These are phyloP conservation scores for Heterochromis multidens DNA, from an alignment of 2,113 vertebrate species.

Conservation along the genomic window DNA sequence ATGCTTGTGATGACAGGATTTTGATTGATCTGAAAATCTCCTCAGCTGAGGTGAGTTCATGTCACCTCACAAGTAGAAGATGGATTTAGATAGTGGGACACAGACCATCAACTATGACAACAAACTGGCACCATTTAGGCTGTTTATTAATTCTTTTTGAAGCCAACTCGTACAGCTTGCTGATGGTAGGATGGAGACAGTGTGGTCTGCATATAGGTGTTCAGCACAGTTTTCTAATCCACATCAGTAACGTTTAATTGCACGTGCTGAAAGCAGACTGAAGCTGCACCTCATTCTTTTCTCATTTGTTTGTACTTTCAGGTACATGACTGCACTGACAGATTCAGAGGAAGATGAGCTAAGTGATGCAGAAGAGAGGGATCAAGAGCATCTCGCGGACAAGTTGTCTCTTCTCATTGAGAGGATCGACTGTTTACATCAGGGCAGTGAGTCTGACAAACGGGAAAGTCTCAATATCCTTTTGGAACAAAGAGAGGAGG, in stretches of 20 bases:
- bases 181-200: not conserved
- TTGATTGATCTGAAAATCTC: constrained; percentile 16
- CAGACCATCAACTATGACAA: not conserved
- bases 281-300: not conserved
- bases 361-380: constrained; percentile 59
- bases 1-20: constrained; percentile 16
- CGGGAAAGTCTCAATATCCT: constrained; percentile 79
- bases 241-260: not conserved
- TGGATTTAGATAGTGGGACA: not conserved
- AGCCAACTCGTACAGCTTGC: not conserved
- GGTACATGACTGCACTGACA: constrained; percentile 92
- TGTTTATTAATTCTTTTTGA: not conserved
- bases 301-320: constrained; percentile 60
- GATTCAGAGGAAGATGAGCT: constrained; percentile 87
- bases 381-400: constrained; percentile 48
- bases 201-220: not conserved
- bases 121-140: not conserved
- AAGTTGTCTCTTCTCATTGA: constrained; percentile 77
- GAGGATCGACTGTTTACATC: constrained; percentile 79
- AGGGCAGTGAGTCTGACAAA: constrained; percentile 79
- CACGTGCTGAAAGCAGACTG: not conserved
- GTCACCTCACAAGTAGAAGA: not conserved
- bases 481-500: constrained; percentile 82
- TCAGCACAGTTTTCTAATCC: not conserved
- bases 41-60: not conserved